These are phyloP conservation scores for Symphodus melops DNA, from an alignment of 2,113 vertebrate genomes.

Conservation along the genomic window DNA sequence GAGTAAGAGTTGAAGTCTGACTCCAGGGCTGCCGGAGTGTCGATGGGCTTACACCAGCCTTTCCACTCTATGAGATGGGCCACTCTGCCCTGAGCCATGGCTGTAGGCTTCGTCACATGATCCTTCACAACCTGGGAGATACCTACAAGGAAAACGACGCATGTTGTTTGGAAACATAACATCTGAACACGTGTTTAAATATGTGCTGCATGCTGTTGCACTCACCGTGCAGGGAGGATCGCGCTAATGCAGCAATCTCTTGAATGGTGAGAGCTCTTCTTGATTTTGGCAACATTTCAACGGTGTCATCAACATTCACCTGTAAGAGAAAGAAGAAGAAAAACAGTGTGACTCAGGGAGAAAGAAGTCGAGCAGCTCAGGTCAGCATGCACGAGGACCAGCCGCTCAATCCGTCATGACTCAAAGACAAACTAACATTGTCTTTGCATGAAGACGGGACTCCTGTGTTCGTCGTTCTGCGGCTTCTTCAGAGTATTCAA, in stretches of 20 bases:
- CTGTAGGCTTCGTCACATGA: slow-evolving; percentile 97
- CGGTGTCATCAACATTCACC: slow-evolving; percentile 98
- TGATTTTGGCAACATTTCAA: slow-evolving; percentile 98
- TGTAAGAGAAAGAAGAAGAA: slow-evolving; percentile 64
- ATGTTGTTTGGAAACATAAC: background rate
- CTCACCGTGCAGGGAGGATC: slow-evolving; percentile 95
- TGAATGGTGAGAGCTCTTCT: slow-evolving; percentile 97
- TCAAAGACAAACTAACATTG: slow-evolving; percentile 34
- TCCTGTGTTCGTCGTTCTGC: slow-evolving; percentile 33
- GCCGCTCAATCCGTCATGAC: slow-evolving; percentile 39
- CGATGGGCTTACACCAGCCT: slow-evolving; percentile 95
- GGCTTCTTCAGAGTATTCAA: slow-evolving; percentile 25
- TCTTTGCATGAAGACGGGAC: slow-evolving; percentile 30
- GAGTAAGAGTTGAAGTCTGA: slow-evolving; percentile 96
- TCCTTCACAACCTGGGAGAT: slow-evolving; percentile 99
- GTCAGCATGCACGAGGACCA: slow-evolving; percentile 21
- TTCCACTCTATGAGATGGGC: slow-evolving; percentile 99
- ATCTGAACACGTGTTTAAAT: background rate
- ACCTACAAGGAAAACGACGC: slow-evolving; percentile 77
- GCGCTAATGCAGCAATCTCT: slow-evolving; percentile 96
- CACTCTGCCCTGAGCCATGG: slow-evolving; percentile 97
- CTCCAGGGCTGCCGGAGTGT: slow-evolving; percentile 88
- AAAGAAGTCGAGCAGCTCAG: slow-evolving; percentile 3
- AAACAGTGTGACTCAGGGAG: background rate
- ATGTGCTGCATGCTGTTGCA: background rate